phyloP scores from a whole-genome alignment of 64 coral and sea anemone genomes.

The Acropora yongei region DNA sequence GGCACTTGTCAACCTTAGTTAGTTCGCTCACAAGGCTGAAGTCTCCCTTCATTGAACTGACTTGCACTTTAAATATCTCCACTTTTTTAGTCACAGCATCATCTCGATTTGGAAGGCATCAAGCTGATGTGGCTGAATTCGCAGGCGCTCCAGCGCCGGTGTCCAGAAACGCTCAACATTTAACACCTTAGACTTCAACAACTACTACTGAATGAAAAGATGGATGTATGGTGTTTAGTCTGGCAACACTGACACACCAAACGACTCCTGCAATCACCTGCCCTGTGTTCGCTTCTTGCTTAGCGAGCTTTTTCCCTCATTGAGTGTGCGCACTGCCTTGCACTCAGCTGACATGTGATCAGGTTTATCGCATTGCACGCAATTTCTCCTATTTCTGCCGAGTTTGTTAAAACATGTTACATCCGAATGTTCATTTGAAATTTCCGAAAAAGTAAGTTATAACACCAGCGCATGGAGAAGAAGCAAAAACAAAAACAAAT shows the following conservation, averaged over 20 bases:
- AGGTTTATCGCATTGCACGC: constrained; percentile 48
- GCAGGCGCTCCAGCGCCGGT: not conserved
- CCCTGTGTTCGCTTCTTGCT: not conserved
- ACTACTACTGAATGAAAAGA: constrained; percentile 28
- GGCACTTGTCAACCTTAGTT: not conserved
- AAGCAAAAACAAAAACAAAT: too few species aligned
- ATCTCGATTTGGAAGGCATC: constrained; percentile 1
- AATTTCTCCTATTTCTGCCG: not conserved
- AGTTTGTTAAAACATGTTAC: not conserved
- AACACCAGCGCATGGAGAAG: too few species aligned
- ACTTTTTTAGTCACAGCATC: constrained; percentile 23
- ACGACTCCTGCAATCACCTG: constrained; percentile 43
- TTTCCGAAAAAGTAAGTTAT: too few species aligned
- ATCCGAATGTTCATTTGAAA: too few species aligned
- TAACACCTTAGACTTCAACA: constrained; percentile 13
- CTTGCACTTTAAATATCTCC: not conserved
- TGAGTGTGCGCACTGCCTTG: not conserved
- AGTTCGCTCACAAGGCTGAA: not conserved
- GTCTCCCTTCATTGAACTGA: too few species aligned
- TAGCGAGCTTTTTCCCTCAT: constrained; percentile 44
- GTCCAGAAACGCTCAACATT: not conserved
- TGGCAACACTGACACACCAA: constrained; percentile 9
- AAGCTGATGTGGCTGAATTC: not conserved
- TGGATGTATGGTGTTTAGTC: constrained; percentile 42
- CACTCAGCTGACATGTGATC: constrained; percentile 63